phyloP scores from a whole-genome alignment of 2,797 vertebrate species.

The Carduelis carduelis region DNA sequence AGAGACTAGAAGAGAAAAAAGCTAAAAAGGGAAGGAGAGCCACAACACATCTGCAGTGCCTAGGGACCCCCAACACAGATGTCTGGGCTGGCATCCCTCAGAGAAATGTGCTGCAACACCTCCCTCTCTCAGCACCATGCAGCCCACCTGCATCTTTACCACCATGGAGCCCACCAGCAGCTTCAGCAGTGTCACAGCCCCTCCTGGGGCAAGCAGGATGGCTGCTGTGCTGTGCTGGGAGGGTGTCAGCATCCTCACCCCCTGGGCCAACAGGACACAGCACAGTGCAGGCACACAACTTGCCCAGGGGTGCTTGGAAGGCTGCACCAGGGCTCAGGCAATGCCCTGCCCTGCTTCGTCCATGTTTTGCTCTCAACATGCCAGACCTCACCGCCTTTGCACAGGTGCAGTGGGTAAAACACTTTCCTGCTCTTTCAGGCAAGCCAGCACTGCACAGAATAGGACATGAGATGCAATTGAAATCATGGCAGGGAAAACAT shows the following conservation, averaged over 20 bases:
- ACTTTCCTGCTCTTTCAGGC: not conserved
- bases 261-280: not conserved
- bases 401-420: not conserved
- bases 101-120: not conserved
- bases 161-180: not conserved
- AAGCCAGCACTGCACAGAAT: not conserved
- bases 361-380: not conserved
- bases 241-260: not conserved
- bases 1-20: not conserved
- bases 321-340: not conserved
- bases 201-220: rapidly evolving
- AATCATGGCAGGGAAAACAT: not conserved
- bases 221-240: not conserved
- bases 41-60: not conserved
- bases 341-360: not conserved
- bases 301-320: no score
- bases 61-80: not conserved
- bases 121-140: not conserved
- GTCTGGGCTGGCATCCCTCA: not conserved
- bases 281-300: not conserved
- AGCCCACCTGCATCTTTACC: not conserved
- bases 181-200: not conserved
- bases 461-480: not conserved
- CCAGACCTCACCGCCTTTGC: not conserved
- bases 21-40: not conserved